Base-by-base conservation (phyloP, 2,888 invertebrate species). In the Polyommatus icarus region DNA sequence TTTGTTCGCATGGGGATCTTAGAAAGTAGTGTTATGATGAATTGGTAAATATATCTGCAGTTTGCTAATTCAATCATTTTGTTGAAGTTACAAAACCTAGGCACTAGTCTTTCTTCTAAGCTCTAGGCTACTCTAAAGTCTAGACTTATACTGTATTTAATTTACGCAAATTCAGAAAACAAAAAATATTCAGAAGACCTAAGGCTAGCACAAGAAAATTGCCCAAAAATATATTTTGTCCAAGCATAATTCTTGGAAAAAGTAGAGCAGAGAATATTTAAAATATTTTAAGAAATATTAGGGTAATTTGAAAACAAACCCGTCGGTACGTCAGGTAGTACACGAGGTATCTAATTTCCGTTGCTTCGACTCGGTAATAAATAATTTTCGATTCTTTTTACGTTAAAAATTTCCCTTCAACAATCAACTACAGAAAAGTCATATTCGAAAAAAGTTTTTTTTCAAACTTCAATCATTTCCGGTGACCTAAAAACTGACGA, bases 401-500 rank as follows among this genome's bases (percentile, higher is more conserved):
- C 4, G 67, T 67, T 67, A 67, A 29, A 67, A 67, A 3, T 67
- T 61, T 67, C 67, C 67, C 15, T 67, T 32, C 67, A 67, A 24
- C 24, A 61, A 24, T 29, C 67, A 67, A 67, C 67, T 29, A 67
- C 67, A 67, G 29, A 32, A 67, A 67, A 59, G 20, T 20, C 24
- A 71, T 36, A 71, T 36, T 36, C 15, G 71, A 18, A 72, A 72
- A 40, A 40, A 10, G 40, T 36, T 40, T 36, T 32, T 40, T 73
- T 54, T 54, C 54, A 50, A 50, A 73, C 73, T 73, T 73, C 12
- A 46, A 73, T 24, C 12, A 77, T 77, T 80, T 76, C 80, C 77
- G 79, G 79, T 79, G 79, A 77, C 73, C 77, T 77, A 76, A 79
- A 78, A 78, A 76, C 76, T 77, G 78, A n/a, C 46, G 71, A 32